phyloP scores from a whole-genome alignment of 2,888 invertebrate species.

The Chironomus riparius region DNA sequence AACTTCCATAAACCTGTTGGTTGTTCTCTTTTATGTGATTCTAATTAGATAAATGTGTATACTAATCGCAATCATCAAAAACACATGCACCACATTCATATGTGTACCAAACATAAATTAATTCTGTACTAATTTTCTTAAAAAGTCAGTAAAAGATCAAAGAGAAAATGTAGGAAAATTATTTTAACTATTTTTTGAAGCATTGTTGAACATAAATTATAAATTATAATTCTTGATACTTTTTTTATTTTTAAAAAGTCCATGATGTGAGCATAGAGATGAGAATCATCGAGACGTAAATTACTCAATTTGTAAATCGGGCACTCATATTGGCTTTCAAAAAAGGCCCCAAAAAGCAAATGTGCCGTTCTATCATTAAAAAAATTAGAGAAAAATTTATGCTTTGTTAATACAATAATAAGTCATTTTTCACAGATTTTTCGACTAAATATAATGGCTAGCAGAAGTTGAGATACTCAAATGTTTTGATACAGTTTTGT shows the following conservation, averaged over 20 bases:
- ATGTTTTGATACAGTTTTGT: too few relatives aligned
- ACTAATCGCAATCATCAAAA: background rate
- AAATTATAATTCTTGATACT: background rate
- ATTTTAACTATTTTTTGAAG: background rate
- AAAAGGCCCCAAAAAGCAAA: background rate
- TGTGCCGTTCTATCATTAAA: constrained; percentile 14
- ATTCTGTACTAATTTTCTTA: background rate
- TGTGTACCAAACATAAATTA: background rate
- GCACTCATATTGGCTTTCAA: background rate
- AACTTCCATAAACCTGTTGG: too few relatives aligned
- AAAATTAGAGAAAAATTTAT: background rate
- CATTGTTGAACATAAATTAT: background rate
- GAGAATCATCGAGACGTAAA: background rate
- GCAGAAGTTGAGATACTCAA: too few relatives aligned
- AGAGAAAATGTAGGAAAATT: background rate
- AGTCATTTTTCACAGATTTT: background rate
- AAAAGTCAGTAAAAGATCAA: too few relatives aligned
- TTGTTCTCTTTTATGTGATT: background rate
- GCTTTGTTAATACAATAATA: background rate
- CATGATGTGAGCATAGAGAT: background rate
- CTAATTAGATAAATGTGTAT: background rate
- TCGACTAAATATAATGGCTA: too few relatives aligned
- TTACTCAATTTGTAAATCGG: constrained; percentile 3
- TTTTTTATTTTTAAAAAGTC: background rate
- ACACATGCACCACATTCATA: background rate